Evolutionary conservation across 1,140 invertebrate genomes (phyloP), one percentile per base, ranked within the genome.

Genomic region (Liolophura sinensis): DNA sequence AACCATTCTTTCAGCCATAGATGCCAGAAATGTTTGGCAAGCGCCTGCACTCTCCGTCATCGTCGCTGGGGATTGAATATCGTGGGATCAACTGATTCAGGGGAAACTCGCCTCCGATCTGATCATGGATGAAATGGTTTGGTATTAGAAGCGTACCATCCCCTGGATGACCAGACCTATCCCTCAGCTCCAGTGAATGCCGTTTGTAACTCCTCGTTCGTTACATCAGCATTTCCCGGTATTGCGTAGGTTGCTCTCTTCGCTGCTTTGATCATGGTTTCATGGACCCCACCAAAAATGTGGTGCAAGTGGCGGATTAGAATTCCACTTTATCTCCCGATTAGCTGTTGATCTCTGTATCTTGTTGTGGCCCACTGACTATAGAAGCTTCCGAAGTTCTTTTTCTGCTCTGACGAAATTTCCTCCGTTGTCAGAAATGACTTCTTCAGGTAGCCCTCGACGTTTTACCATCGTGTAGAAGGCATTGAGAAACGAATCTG

Each of bases 401-500:
- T 16, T 22, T 7, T 67, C 52, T 20, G 68, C 73, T 16, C 66
- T 65, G 0, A 68, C 59, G 61, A 74, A 72, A 63, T 70, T 73
- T 16, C 56, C 65, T 0, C 68, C 68, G 47, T 69, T 69, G 27
- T 65, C 68, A 18, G 51, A 57, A 18, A 16, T 63, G 14, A 74
- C 58, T 31, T 60, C 60, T 12, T 47, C 20, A 12, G 64, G 57
- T 50, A 25, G 20, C 14, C 73, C 70, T 57, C 70, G 22, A 11
- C 72, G 18, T 20, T 60, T 65, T 1, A 68, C 22, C 63, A 69
- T 62, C 1, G 63, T 40, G 24, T 62, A 54, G 24, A 75, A 61
- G 16, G 71, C 68, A 58, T 66, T 57, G 15, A 73, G 70, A 50
- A 66, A 73, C 1, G 68, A 67, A 62, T 68, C 62, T 51, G 65